Base-by-base conservation (phyloP, 2,797 vertebrate genomes). In the Lacerta bilineata region DNA sequence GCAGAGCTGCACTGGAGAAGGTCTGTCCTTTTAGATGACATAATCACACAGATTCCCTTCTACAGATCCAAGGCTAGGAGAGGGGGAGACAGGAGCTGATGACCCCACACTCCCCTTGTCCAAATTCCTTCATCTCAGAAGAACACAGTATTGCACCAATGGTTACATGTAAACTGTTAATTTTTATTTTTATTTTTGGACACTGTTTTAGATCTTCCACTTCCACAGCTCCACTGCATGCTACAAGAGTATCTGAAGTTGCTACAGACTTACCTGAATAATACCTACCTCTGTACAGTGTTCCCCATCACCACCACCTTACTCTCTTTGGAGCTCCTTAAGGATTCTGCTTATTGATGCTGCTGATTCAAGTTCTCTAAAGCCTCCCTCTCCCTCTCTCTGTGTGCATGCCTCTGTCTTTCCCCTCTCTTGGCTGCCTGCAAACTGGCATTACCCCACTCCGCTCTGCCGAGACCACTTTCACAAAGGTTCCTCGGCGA, bases 101-200 rank as follows among this genome's bases (percentile, higher is more conserved):
- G 5, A 74, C n/a, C 66, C 50, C 36, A 17, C 25, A 43, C 50
- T 68, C 50, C 41, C 17, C 83, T 3, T 10, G 6, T 84, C 77
- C 27, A 75, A 68, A 80, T 43, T 4, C 1, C 8, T 29, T 5
- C 18, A 9, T 27, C 1, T 1, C 3, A 80, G 69, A 0, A 78
- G 5, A 43, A 55, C 10, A 85, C 18, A 33, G 39, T 78, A 59
- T 11, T 83, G 43, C 2, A 87, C 17, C 61, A 79, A 39, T 7
- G 25, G 43, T 27, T 75, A 27, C 7, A 20, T 0, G 0, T 36
- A 29, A 87, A 43, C 10, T 0, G 0, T 86, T 72, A 17, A 36
- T 36, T 61, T 55, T 17, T 2, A 0, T 80, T 29, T 29, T 46
- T 1, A n/a, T 0, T 0, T 9, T 9, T 43, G 77, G 36, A 13